Percentiles rank a stretch among this genome's conserved stretches.
These are phyloP conservation scores for Drosophila funebris DNA, from an alignment of 1,140 invertebrate species.

Conservation along the genomic window DNA sequence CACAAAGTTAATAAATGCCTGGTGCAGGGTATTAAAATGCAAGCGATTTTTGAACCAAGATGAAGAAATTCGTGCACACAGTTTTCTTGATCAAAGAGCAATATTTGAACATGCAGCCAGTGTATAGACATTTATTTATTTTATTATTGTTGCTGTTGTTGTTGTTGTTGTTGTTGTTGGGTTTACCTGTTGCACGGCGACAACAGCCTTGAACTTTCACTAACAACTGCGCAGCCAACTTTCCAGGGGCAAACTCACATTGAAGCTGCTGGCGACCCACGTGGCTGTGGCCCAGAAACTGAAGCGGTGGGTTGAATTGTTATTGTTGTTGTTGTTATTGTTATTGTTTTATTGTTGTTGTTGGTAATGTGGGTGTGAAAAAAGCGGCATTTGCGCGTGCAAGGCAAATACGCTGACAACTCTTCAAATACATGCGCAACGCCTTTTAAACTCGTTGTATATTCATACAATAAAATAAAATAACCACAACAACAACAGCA, in stretches of 20 bases:
- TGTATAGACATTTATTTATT: background rate
- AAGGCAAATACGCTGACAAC: slow-evolving; percentile 50
- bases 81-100: slow-evolving; percentile 32
- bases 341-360: background rate
- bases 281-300: slow-evolving; percentile 43
- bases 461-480: slow-evolving; percentile 35
- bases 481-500: slow-evolving; percentile 29
- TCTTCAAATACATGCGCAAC: slow-evolving; percentile 5
- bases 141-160: slow-evolving; percentile 9
- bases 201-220: slow-evolving; percentile 75
- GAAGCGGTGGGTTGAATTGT: slow-evolving; percentile 2
- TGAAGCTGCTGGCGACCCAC: slow-evolving; percentile 36
- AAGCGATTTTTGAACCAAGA: slow-evolving; percentile 1
- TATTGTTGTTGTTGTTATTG: slow-evolving; percentile 16
- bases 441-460: slow-evolving; percentile 17
- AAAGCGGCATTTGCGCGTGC: slow-evolving; percentile 35
- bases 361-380: slow-evolving; percentile 19
- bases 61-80: background rate
- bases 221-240: slow-evolving; percentile 28
- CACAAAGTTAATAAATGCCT: no score
- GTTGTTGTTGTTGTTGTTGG: background rate
- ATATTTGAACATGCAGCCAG: slow-evolving; percentile 32
- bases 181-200: slow-evolving; percentile 32
- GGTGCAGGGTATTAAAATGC: background rate
- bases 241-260: slow-evolving; percentile 37